Base-by-base conservation (phyloP, 2,888 invertebrate genomes). In the Leptinotarsa haldemani region DNA sequence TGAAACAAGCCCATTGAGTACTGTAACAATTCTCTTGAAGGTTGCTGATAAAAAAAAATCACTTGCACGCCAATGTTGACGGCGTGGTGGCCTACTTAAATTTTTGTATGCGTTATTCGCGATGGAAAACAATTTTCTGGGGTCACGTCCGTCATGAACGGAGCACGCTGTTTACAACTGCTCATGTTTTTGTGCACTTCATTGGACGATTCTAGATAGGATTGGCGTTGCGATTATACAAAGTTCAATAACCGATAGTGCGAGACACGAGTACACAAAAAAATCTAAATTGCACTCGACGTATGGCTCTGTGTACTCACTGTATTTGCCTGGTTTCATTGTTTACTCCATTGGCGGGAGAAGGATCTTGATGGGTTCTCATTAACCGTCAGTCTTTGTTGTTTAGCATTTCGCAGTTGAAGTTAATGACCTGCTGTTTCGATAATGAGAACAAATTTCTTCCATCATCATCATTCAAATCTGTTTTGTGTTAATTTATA, bases 131-230 rank as follows among this genome's bases (percentile, higher is more conserved):
- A 69, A 69, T 69, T 67, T 68, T 65, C 64, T 61, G 66, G 65
- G 70, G 74, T 74, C 74, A 71, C 69, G 65, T 66, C 65, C 46
- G 48, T 56, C 25, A 46, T 46, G 47, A 61, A 71, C 56, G 47
- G 46, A 61, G 20, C 68, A 72, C 63, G 74, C 58, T 76, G 76
- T 76, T 76, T 76, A 76, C 74, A 64, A 74, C 70, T 71, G 75
- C 61, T 53, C 71, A 66, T 75, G 73, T 75, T 73, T 74, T 76
- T 64, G 74, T 74, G 72, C 72, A 74, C 64, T 74, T 70, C 74
- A 77, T 77, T 77, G 77, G 77, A 75, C 61, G 75, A 75, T 71
- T 73, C 70, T 48, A 71, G 69, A 74, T 73, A 71, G 73, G 73
- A 77, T 77, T 73, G 71, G 76, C 72, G 65, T 76, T 70, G 78